Conservation (phyloP, 2,113 vertebrate species). For the Nipponia nippon region DNA sequence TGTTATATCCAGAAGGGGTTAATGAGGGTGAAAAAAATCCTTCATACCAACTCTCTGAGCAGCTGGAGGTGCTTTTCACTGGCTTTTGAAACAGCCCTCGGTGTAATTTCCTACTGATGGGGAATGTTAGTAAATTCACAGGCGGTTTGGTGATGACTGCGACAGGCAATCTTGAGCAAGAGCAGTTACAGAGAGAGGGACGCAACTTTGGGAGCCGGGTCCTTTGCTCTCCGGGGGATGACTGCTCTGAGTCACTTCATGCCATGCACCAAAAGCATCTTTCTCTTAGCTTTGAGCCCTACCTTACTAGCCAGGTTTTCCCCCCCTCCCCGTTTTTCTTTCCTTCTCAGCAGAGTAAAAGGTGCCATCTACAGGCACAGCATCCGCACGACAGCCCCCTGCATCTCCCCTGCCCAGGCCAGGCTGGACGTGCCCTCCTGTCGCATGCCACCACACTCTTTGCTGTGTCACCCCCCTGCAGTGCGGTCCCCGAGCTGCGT, state of each 20-base stretch:
- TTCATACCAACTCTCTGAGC: not conserved
- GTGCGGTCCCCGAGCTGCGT: accelerated
- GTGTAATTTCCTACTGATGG: not conserved
- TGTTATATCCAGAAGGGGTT: not conserved
- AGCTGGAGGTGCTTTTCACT: not conserved
- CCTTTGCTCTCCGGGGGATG: not conserved
- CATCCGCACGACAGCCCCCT: not conserved
- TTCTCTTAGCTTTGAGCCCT: not conserved
- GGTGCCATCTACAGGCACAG: conserved; percentile 61
- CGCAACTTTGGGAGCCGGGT: not conserved
- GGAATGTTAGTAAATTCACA: not conserved
- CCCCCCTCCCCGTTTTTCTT: accelerated
- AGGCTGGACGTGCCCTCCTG: not conserved
- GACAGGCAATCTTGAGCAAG: too few relatives aligned
- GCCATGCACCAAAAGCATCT: not conserved
- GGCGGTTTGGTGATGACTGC: accelerated
- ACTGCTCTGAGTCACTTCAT: accelerated
- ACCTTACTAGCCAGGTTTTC: not conserved
- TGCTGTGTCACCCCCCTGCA: not conserved
- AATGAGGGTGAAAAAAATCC: not conserved
- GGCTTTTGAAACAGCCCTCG: not conserved
- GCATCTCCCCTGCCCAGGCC: not conserved
- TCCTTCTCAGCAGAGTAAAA: not conserved
- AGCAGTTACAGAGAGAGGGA: not conserved
- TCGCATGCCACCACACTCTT: not conserved